These are phyloP conservation scores for Willowsia nigromaculata DNA, from an alignment of 2,888 invertebrate genomes.

Conservation along the genomic window DNA sequence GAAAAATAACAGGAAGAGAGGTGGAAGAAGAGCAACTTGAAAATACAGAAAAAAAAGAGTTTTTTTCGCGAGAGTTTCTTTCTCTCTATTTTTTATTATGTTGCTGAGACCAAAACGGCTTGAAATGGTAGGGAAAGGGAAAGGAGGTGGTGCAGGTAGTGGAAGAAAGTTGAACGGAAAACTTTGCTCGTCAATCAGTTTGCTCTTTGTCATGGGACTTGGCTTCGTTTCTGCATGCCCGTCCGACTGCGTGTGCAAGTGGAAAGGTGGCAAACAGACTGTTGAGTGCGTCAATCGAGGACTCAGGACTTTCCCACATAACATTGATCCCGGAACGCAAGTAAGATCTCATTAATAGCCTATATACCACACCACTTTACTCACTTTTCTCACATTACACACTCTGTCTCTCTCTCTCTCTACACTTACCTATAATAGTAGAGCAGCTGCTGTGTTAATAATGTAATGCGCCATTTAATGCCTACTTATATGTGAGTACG, in stretches of 20 bases:
- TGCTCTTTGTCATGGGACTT: conserved; percentile 72
- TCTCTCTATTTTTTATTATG: conserved; percentile 62
- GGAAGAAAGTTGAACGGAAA: conserved; percentile 69
- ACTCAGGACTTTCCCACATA: conserved; percentile 88
- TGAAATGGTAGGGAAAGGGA: conserved; percentile 66
- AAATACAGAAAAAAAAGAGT: not conserved
- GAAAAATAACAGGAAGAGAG: conserved; percentile 12
- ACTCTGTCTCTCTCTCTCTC: not conserved
- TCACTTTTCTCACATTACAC: not conserved
- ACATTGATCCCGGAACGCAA: conserved; percentile 88
- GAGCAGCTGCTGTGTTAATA: not conserved
- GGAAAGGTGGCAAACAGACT: conserved; percentile 95
- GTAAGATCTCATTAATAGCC: conserved; percentile 74
- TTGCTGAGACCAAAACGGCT: conserved; percentile 65
- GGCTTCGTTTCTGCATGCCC: conserved; percentile 83
- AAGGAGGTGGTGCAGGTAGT: not conserved
- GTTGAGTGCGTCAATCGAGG: conserved; percentile 92
- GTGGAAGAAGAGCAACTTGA: conserved; percentile 6
- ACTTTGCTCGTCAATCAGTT: conserved; percentile 74
- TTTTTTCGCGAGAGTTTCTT: conserved; percentile 39
- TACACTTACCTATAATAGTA: not conserved
- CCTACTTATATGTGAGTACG: not conserved
- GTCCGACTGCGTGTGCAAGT: conserved; percentile 90
- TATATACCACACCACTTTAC: not conserved
- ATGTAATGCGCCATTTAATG: not conserved